Evolutionary conservation across 2,888 invertebrate species (phyloP).

Genomic region (Ischnus inquisitorius): DNA sequence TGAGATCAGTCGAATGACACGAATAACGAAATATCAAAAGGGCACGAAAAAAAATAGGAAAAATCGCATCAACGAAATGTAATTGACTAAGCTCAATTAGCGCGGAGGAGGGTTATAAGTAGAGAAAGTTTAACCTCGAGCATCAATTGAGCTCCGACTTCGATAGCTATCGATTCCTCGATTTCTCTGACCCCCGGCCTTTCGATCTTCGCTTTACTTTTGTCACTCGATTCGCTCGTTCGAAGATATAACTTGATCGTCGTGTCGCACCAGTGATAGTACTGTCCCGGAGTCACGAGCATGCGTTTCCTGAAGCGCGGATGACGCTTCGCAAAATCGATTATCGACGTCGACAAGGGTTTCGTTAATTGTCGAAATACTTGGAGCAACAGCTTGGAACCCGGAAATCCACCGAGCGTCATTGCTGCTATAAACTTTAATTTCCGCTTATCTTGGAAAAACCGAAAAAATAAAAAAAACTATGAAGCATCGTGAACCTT

Average conservation of each 20-base stretch:
- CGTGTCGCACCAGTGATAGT: conserved; percentile 67
- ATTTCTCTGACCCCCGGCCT: conserved; percentile 57
- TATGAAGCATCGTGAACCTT: background rate
- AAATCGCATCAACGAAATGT: background rate
- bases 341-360: conserved; percentile 74
- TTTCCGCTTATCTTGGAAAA: conserved; percentile 15
- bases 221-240: conserved; percentile 37
- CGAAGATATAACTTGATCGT: conserved; percentile 58
- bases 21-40: background rate
- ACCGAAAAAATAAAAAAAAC: conserved; percentile 2
- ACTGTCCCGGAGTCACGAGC: conserved; percentile 73
- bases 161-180: conserved; percentile 69
- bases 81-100: background rate
- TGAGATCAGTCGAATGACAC: background rate
- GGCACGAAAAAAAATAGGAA: background rate
- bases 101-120: background rate
- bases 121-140: conserved; percentile 73
- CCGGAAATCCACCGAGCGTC: conserved; percentile 67
- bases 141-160: conserved; percentile 74
- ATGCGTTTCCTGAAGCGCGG: conserved; percentile 72
- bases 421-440: conserved; percentile 56
- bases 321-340: conserved; percentile 70
- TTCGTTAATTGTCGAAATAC: conserved; percentile 73
- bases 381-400: conserved; percentile 66
- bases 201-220: background rate